These are phyloP conservation scores for Pteropus alecto DNA, from an alignment of 2,113 vertebrate genomes.

Conservation along the genomic window DNA sequence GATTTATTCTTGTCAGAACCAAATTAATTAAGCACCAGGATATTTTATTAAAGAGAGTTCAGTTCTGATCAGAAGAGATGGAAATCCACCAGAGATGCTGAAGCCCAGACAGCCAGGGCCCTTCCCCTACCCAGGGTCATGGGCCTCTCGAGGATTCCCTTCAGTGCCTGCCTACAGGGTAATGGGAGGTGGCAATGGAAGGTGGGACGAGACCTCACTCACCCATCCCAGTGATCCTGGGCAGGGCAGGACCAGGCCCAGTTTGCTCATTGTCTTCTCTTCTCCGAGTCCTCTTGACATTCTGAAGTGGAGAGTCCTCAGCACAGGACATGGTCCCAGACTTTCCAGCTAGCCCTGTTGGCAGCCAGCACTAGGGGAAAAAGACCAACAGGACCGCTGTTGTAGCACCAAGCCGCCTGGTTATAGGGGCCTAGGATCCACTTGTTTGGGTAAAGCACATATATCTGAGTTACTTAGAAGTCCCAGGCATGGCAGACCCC, in stretches of 20 bases:
- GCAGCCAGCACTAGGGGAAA: neutral
- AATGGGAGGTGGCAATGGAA: neutral
- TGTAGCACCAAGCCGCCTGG: neutral
- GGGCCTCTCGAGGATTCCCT: neutral
- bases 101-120: neutral
- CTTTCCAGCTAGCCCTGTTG: neutral
- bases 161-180: neutral
- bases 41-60: constrained; percentile 29
- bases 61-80: constrained; percentile 46
- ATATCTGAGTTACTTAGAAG: neutral
- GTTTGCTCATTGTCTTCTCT: neutral
- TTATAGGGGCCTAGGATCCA: neutral
- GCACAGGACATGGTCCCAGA: neutral
- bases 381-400: neutral
- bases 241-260: neutral
- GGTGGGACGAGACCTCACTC: neutral
- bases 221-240: neutral
- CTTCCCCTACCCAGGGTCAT: neutral
- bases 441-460: neutral
- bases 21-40: constrained; percentile 50
- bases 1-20: constrained; percentile 48
- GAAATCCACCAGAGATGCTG: neutral
- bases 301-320: neutral
- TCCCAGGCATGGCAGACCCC: neutral
- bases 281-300: neutral